Base-by-base conservation (phyloP, 2,888 invertebrate genomes). In the Nomada flava region DNA sequence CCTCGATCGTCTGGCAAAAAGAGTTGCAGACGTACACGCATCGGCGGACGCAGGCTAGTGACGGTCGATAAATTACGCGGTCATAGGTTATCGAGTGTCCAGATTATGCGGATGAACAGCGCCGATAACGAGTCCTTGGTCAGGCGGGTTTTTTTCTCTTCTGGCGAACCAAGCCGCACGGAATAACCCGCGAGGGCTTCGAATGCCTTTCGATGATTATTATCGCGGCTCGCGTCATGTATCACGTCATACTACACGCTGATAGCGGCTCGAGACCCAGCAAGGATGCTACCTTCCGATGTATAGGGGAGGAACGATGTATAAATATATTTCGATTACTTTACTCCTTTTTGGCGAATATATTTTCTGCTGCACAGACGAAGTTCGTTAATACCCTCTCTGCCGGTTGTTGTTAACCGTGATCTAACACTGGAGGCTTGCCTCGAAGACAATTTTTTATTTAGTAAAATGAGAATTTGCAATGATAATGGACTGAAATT, bases 171-270 rank as follows among this genome's bases (percentile, higher is more conserved):
- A 72, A 36, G 50, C 64, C 67, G 73, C 59, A 42, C 53, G 74
- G 78, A 79, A 85, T 71, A 77, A 84, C 84, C 65, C 62, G 79
- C 60, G 76, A 63, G 69, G 73, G 69, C 86, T 83, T 80, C 83
- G 78, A 79, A 85, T 88, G 79, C 76, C 89, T 83, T 87, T 83
- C 83, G 87, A 89, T 80, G 88, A 88, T 88, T 87, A 89, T 89
- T 88, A 88, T 88, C 89, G 77, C 76, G 63, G 74, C 71, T 76
- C 72, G 73, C 76, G 89, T 88, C 88, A 88, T 88, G 88, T 88
- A 88, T 87, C 87, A 87, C 87, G 85, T 88, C 88, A 85, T 87
- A 85, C 80, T 89, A 89, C 87, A 89, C 78, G 87, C 78, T 83
- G 86, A 88, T 86, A 86, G 88, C 76, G 64, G 76, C 67, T 44